Base-by-base conservation (phyloP, 2,888 invertebrate genomes). In the Leucania comma region DNA sequence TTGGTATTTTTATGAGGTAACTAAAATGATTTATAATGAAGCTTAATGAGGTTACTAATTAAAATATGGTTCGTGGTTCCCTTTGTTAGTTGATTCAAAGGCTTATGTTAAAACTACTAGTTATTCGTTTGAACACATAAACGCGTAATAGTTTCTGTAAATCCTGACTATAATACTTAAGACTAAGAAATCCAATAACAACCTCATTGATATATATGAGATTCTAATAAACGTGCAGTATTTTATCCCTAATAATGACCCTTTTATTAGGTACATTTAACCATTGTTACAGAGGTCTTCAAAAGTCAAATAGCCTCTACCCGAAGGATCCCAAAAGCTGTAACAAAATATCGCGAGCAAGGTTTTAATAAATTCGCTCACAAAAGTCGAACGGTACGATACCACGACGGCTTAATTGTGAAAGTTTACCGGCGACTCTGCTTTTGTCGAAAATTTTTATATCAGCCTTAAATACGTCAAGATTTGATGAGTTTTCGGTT, bases 351-450 rank as follows among this genome's bases (percentile, higher is more conserved):
- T 83, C 78, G 79, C 64, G 70, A 83, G 84, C 71, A 78, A 66
- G 70, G 83, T 87, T 90, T 89, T 90, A 90, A 88, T 90, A 90
- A 90, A 90, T 88, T 84, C 81, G 80, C 80, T 85, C 72, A 87
- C 74, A 80, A 81, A 83, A 84, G 74, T 76, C 74, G 71, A 78
- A 79, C 83, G 81, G 71, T 66, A 74, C 81, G 79, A 81, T 84
- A 85, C 79, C 73, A 51, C 71, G 69, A 84, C 80, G 82, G 81
- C 86, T 86, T 91, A 89, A 91, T 91, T 91, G 90, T 88, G 78
- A 90, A 91, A 91, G 83, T 91, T 91, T 75, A 67, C 72, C 77
- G 75, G 85, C 80, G 85, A 86, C 87, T 88, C 72, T 64, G 85
- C 87, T 86, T 81, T 83, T 80, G 84, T 84, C 64, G 84, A 86